Evolutionary conservation across 2,113 vertebrate species (phyloP), one percentile per base, ranked within the genome.

Genomic region (Camelus bactrianus): DNA sequence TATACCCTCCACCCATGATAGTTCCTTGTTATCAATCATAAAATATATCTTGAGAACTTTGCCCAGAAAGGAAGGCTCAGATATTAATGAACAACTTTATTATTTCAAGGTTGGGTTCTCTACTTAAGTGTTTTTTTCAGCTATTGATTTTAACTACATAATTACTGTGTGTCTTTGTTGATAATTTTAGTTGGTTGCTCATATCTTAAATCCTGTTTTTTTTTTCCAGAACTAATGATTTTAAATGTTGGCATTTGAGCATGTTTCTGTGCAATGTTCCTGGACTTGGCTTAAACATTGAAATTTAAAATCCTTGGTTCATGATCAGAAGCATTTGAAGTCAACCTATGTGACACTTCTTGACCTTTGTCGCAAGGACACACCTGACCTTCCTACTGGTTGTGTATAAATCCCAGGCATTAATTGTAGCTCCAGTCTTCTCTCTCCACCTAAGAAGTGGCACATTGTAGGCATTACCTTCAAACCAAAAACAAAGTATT

Each of bases 301-400:
- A 92, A 67, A 92, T 94, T 89, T 94, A 92, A 96, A 91, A 65
- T 67, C 5, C 30, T 77, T 93, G 77, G 58, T 67, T 81, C 85
- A 93, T 85, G 19, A 80, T 60, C 46, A 48, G 56, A 94, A n/a
- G n/a, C 9, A 65, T 87, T 26, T 90, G 75, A 92, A 19, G 58
- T 62, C 4, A 26, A 76, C 81, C 14, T 65, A 30, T 38, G 46
- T 70, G 87, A 56, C 8, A 20, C 24, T 89, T 86, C 48, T 76
- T 50, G 60, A 83, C 50, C n/a, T 94, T 94, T 79, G 93, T 79
- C 50, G 62, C 30, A 65, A 64, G 52, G 14, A 84, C 46, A 83
- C 60, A 93, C 42, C n/a, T 80, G 72, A 64, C n/a, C 35, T 32
- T 90, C 9, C 42, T 69, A 52, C 82, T 16, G 62, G 48, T 42